Evolutionary conservation across 2,797 vertebrate genomes (phyloP).

Genomic region (Tiaroga cobitis): DNA sequence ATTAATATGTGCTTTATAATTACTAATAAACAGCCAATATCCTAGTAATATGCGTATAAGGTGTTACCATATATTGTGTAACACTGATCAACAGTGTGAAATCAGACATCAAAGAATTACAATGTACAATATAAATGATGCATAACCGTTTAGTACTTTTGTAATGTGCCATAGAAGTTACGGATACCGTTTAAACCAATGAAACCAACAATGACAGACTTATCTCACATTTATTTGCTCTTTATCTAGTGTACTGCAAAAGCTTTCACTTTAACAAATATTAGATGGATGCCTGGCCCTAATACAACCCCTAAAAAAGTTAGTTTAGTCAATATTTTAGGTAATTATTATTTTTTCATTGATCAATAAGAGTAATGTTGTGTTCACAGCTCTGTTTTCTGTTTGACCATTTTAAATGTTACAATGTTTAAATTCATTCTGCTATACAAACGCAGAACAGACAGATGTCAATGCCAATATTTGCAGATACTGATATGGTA

Average conservation of each 20-base stretch:
- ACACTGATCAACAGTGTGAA: background rate
- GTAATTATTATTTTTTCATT: background rate
- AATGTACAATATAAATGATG: background rate
- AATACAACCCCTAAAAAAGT: background rate
- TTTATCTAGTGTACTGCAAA: background rate
- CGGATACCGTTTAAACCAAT: background rate
- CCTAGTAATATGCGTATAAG: no score
- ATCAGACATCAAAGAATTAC: background rate
- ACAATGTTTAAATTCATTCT: background rate
- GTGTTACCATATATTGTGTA: no score
- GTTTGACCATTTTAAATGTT: background rate
- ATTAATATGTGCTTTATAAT: no score
- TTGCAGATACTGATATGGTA: background rate
- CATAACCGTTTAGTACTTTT: background rate
- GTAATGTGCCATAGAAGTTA: background rate
- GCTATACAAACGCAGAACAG: background rate
- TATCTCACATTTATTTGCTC: background rate
- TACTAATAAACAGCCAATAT: no score
- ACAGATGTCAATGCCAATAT: constrained; percentile 1
- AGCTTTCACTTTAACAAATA: background rate
- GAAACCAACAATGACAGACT: background rate
- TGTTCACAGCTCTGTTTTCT: background rate
- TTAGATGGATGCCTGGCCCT: background rate
- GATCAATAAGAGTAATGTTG: background rate
- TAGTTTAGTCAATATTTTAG: background rate